These are phyloP conservation scores for Orchesella flavescens DNA, from an alignment of 2,888 invertebrate genomes.

Conservation along the genomic window DNA sequence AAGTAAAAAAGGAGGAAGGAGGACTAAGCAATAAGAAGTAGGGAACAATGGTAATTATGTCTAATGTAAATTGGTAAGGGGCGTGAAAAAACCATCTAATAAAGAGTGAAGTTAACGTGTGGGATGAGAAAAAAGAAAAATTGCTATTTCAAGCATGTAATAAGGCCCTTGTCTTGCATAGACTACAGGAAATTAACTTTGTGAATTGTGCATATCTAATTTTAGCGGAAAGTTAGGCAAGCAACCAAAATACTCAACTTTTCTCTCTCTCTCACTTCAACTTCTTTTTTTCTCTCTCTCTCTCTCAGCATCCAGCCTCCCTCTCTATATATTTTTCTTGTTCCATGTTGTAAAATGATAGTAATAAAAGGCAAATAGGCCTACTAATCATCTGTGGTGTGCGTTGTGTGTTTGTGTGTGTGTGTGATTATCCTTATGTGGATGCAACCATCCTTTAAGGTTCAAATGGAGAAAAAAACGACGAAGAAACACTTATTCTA, in stretches of 20 bases:
- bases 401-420: constrained; percentile 32
- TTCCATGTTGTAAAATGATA: constrained; percentile 62
- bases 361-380: constrained; percentile 71
- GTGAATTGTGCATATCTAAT: constrained; percentile 73
- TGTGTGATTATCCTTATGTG: not conserved
- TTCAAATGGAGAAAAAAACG: not conserved
- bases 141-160: constrained; percentile 72
- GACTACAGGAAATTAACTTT: constrained; percentile 72
- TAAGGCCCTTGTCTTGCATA: constrained; percentile 71
- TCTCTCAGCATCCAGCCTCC: not conserved
- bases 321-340: constrained; percentile 56
- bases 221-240: constrained; percentile 72
- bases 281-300: not conserved
- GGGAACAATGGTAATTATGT: constrained; percentile 71
- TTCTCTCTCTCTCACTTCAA: constrained; percentile 8
- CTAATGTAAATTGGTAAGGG: constrained; percentile 72
- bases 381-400: constrained; percentile 71
- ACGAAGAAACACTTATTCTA: too few species aligned
- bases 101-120: constrained; percentile 71
- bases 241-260: constrained; percentile 63
- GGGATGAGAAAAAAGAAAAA: constrained; percentile 68
- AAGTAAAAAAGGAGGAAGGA: not conserved
- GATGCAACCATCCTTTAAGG: constrained; percentile 15
- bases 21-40: constrained; percentile 30
- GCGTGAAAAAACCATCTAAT: constrained; percentile 72